Evolutionary conservation across 2,797 vertebrate genomes (phyloP), one percentile per base, ranked within the genome.

Genomic region (Tokudaia muenninki): DNA sequence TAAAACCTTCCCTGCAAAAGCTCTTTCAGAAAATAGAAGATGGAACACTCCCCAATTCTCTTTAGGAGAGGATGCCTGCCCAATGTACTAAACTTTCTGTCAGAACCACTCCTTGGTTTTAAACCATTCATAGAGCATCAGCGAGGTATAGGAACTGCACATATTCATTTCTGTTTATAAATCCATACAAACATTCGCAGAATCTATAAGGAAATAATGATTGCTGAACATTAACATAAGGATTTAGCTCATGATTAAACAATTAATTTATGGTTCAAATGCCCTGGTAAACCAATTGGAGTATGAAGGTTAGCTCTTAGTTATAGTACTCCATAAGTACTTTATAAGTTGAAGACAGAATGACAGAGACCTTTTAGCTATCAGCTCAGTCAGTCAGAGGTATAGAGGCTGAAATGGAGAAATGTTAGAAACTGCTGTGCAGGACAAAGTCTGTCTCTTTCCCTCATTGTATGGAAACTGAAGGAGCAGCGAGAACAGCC

Each of bases 21-120:
- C 12, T 92, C 24, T 94, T 94, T 89, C 21, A 96, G 67, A 96
- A 93, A 92, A 81, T 78, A 92, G 44, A 93, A 67, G 47, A 59
- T 6, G n/a, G 31, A 87, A 17, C 10, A 84, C 4, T 87, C 90
- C 16, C 19, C 22, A 74, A 44, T 44, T 95, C 52, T 59, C 50
- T 94, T 96, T 81, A 87, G 77, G 61, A 92, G 59, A 74, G 44
- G 17, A 80, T 65, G 2, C 44, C 55, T 88, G 59, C 77, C 41
- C 3, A 19, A 84, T 4, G 44, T 61, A 8, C 70, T 78, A 17
- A 70, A 80, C 95, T 65, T 93, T 92, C 26, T 95, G 31, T 93
- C 9, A 93, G 61, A 96, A 63, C 52, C 84, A 87, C 22, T 92
- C 34, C 50, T 87, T 22, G 82, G 0, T 67, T 94, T 91, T 31